Conservation (phyloP, 2,888 invertebrate genomes). For the Drosophila testacea region DNA sequence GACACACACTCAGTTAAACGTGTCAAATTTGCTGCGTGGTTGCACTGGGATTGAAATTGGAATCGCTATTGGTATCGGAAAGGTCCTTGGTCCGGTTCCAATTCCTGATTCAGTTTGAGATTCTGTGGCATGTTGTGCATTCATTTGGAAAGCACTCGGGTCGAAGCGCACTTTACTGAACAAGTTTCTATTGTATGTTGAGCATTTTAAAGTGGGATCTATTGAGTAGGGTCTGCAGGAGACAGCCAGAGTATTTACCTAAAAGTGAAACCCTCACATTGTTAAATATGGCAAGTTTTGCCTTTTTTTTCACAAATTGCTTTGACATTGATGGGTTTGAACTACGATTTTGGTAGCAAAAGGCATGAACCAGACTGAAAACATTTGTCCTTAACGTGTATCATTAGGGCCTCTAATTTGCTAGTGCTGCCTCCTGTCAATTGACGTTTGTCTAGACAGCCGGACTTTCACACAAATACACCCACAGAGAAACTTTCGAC, state of each 20-base stretch:
- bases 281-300: constrained; percentile 22
- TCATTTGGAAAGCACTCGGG: constrained; percentile 52
- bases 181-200: constrained; percentile 31
- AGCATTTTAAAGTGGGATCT: constrained; percentile 31
- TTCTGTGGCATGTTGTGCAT: constrained; percentile 32
- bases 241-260: constrained; percentile 1
- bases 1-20: constrained; percentile 36
- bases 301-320: constrained; percentile 21
- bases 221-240: constrained; percentile 36
- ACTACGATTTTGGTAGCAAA: constrained; percentile 17
- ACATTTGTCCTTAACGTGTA: constrained; percentile 17
- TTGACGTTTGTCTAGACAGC: constrained; percentile 47
- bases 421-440: constrained; percentile 38
- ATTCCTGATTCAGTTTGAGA: not conserved
- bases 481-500: constrained; percentile 4
- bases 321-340: constrained; percentile 53
- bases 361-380: constrained; percentile 12
- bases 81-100: not conserved
- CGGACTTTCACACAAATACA: constrained; percentile 9
- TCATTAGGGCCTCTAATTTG: constrained; percentile 36
- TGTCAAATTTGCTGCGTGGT: constrained; percentile 62
- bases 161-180: constrained; percentile 26
- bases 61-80: constrained; percentile 22
- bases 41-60: constrained; percentile 38
- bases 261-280: not conserved